Conservation (phyloP, 2,797 vertebrate genomes). For the Garrulus glandarius region DNA sequence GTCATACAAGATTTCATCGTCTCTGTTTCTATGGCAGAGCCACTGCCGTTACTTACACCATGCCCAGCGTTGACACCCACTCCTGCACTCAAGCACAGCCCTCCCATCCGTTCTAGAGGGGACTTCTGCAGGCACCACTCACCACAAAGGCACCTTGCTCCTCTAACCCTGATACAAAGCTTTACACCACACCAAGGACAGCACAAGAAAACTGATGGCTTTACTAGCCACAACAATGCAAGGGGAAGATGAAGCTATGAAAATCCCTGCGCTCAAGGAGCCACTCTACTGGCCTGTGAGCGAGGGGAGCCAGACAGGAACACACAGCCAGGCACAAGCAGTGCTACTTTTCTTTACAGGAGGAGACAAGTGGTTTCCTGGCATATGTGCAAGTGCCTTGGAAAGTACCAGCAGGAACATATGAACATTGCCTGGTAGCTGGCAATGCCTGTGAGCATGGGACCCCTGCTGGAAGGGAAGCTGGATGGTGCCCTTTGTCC, state of each 20-base stretch:
- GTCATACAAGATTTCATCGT: not conserved
- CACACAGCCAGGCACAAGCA: not conserved
- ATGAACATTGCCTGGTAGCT: not conserved
- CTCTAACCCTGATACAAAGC: not conserved
- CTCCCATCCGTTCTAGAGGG: not conserved
- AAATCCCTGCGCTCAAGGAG: not conserved
- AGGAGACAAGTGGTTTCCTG: not conserved
- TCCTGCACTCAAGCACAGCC: not conserved
- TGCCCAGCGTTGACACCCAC: fast-evolving
- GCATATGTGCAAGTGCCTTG: not conserved
- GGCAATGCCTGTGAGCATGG: not conserved
- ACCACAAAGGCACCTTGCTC: not conserved
- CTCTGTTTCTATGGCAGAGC: not conserved
- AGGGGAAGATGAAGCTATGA: not conserved
- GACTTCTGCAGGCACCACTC: not conserved
- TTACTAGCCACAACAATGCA: not conserved
- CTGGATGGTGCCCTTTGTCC: not conserved
- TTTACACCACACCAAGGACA: not conserved
- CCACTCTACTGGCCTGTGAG: not conserved
- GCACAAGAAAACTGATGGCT: not conserved
- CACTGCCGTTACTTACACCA: not conserved
- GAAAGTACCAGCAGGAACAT: not conserved
- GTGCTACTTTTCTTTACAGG: not conserved
- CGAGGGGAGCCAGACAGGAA: not conserved
- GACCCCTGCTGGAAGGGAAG: not conserved